Percentiles rank a stretch among this genome's conserved stretches.
phyloP scores from a whole-genome alignment of 2,797 vertebrate species.

The Lagocephalus sceleratus region DNA sequence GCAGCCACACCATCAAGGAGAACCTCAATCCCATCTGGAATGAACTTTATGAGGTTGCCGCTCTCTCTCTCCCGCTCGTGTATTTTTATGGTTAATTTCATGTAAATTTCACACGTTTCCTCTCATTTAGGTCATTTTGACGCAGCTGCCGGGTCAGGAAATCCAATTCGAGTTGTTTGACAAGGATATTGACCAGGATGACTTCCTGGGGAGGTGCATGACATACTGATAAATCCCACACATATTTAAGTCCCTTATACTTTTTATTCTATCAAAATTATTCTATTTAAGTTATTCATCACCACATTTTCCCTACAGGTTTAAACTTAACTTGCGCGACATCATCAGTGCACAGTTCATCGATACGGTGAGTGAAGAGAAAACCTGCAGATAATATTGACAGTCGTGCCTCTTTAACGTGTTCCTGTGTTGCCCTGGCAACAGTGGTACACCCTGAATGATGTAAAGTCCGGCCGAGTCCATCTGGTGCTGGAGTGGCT shows the following conservation, averaged over 20 bases:
- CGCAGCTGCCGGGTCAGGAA: conserved; percentile 86
- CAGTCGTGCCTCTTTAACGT: background rate
- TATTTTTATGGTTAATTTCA: background rate
- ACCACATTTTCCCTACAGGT: conserved; percentile 69
- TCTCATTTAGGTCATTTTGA: conserved; percentile 80
- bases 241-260: conserved; percentile 2
- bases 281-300: no score
- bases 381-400: background rate
- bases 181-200: conserved; percentile 92
- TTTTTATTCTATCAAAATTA: no score
- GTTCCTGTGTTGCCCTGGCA: conserved; percentile 2
- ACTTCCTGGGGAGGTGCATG: conserved; percentile 87
- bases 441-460: conserved; percentile 89
- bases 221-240: background rate
- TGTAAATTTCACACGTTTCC: background rate
- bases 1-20: conserved; percentile 87
- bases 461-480: conserved; percentile 87
- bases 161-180: conserved; percentile 89
- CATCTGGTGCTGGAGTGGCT: conserved; percentile 87
- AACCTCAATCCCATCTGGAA: conserved; percentile 91
- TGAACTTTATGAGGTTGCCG: conserved; percentile 83
- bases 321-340: conserved; percentile 81
- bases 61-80: background rate
- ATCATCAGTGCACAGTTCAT: conserved; percentile 80
- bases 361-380: conserved; percentile 77